Percentiles rank a stretch among this genome's conserved stretches.
Conservation (phyloP, 2,797 vertebrate genomes). For the Eulemur coronatus region DNA sequence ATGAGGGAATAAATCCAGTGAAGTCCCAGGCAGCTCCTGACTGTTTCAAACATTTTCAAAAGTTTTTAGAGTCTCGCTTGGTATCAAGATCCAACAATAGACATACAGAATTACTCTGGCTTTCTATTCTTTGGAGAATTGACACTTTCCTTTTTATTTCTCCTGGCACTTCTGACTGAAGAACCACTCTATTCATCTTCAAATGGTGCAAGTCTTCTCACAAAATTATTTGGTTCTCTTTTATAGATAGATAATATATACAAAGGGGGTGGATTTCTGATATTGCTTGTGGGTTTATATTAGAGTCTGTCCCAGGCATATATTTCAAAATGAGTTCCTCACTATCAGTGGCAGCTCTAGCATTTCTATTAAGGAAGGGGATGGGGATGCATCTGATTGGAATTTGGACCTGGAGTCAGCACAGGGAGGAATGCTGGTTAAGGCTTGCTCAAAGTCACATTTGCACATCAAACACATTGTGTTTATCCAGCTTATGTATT, state of each 20-base stretch:
- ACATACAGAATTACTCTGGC: conserved; percentile 44
- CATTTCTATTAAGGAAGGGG: conserved; percentile 30
- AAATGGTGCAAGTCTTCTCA: neutral
- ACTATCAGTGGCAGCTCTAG: neutral
- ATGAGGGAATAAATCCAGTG: neutral
- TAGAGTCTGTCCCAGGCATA: neutral
- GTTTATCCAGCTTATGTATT: conserved; percentile 39
- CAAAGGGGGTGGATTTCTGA: neutral
- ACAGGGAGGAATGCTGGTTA: neutral
- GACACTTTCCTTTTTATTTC: conserved; percentile 46
- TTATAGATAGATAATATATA: conserved; percentile 22
- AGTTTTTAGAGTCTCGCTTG: conserved; percentile 35
- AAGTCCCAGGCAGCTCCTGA: conserved; percentile 8
- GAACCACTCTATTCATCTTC: conserved; percentile 50
- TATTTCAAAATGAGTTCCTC: conserved; percentile 52
- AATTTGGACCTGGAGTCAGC: neutral
- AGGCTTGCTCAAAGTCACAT: neutral
- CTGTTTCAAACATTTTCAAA: conserved; percentile 30
- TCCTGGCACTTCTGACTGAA: conserved; percentile 18
- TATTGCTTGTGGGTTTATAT: conserved; percentile 31
- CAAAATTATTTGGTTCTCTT: conserved; percentile 44
- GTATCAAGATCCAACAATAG: conserved; percentile 46
- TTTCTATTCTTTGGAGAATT: conserved; percentile 51
- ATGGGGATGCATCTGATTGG: neutral
- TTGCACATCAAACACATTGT: conserved; percentile 4